These are phyloP conservation scores for Trichonephila clavata DNA, from an alignment of 1,140 invertebrate genomes.

Conservation along the genomic window DNA sequence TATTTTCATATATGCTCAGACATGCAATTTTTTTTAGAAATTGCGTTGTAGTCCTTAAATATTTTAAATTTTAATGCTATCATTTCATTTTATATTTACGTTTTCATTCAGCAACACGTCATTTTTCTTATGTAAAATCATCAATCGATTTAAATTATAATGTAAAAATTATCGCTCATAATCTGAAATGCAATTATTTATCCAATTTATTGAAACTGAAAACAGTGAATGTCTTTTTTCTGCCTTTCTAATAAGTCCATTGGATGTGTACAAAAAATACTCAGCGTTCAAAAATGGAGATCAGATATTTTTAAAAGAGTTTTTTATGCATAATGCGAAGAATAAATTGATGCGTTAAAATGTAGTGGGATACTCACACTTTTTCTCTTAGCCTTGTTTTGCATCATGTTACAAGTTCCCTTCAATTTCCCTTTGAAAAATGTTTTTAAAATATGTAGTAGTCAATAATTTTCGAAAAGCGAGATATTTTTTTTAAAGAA, in stretches of 20 bases:
- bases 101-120: neutral
- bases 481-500: constrained; percentile 26
- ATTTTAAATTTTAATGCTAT: too few species aligned
- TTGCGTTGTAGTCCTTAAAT: too few species aligned
- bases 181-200: neutral
- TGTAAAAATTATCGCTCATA: neutral
- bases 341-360: constrained; percentile 38
- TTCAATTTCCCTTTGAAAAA: constrained; percentile 39
- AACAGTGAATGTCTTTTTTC: neutral
- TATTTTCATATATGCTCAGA: too few species aligned
- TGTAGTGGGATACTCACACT: neutral
- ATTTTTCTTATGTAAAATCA: neutral
- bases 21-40: too few species aligned
- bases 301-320: constrained; percentile 14
- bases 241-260: neutral
- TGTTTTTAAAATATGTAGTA: constrained; percentile 58
- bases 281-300: neutral
- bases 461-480: constrained; percentile 63
- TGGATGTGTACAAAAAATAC: neutral
- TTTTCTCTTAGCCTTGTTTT: neutral
- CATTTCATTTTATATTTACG: too few species aligned
- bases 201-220: neutral
- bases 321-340: neutral
- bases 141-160: neutral
- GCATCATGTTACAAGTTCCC: neutral